These are phyloP conservation scores for Phragmatobia fuliginosa DNA, from an alignment of 2,888 invertebrate species.

Conservation along the genomic window DNA sequence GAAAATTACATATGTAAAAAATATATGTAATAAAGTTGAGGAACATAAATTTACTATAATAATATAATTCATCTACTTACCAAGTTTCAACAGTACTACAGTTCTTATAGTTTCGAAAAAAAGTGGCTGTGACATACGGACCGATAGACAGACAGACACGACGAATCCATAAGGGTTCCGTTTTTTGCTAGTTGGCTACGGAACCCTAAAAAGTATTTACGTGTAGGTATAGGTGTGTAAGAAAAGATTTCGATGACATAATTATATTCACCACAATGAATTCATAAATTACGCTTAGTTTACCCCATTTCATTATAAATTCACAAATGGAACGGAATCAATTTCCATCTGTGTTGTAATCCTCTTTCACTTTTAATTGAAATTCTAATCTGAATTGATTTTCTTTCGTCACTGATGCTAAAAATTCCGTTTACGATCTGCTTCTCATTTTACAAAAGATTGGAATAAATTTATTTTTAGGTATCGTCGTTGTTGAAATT, in stretches of 20 bases:
- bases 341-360: constrained; percentile 22
- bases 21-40: too few species aligned
- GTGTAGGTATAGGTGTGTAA: neutral
- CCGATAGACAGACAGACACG: too few species aligned
- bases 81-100: too few species aligned
- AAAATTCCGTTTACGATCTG: constrained; percentile 15
- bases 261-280: neutral
- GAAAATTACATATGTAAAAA: too few species aligned
- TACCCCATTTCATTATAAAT: constrained; percentile 7
- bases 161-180: too few species aligned
- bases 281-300: constrained; percentile 5
- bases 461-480: constrained; percentile 1
- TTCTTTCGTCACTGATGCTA: constrained; percentile 10
- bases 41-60: too few species aligned
- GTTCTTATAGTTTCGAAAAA: too few species aligned
- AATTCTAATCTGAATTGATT: constrained; percentile 27
- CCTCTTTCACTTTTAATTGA: constrained; percentile 23
- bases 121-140: too few species aligned
- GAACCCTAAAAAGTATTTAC: too few species aligned
- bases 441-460: constrained; percentile 12
- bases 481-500: neutral
- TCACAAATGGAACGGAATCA: constrained; percentile 16
- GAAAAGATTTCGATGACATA: neutral
- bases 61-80: too few species aligned
- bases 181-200: too few species aligned